These are phyloP conservation scores for Spinus olivaceus DNA, from an alignment of 2,797 vertebrate genomes.

Conservation along the genomic window DNA sequence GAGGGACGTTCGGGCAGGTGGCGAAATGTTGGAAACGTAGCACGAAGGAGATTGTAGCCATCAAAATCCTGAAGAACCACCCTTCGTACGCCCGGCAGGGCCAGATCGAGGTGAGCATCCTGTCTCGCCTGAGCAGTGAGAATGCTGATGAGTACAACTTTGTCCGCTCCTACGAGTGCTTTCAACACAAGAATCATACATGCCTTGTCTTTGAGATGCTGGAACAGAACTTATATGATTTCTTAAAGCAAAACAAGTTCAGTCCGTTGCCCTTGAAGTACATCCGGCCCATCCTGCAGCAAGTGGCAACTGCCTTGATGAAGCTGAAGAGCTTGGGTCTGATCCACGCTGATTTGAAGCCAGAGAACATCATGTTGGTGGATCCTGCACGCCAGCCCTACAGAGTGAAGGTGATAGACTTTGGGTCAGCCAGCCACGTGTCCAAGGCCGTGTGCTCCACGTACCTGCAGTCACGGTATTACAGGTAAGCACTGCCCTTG, in stretches of 20 bases:
- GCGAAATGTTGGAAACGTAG: conserved; percentile 98
- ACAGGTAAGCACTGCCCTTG: conserved; percentile 79
- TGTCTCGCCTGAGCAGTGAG: conserved; percentile 93
- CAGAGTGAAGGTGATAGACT: conserved; percentile 96
- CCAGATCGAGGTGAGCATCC: conserved; percentile 98
- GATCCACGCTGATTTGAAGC: conserved; percentile 96
- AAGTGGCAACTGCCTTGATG: conserved; percentile 95
- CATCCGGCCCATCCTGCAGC: conserved; percentile 95
- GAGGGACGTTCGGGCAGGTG: conserved; percentile 96
- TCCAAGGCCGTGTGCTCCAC: conserved; percentile 98
- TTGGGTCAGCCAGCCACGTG: conserved; percentile 96
- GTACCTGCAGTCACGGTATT: conserved; percentile 97
- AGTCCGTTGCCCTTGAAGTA: conserved; percentile 95
- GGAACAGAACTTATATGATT: conserved; percentile 98
- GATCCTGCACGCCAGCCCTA: conserved; percentile 94
- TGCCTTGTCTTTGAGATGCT: conserved; percentile 99
- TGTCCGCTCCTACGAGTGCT: conserved; percentile 97
- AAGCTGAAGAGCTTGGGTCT: conserved; percentile 95
- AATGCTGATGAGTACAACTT: conserved; percentile 98
- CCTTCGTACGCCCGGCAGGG: conserved; percentile 97
- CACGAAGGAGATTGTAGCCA: conserved; percentile 97
- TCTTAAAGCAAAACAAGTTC: conserved; percentile 98
- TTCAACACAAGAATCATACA: conserved; percentile 99
- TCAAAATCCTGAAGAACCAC: conserved; percentile 98
- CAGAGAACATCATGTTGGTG: conserved; percentile 98